Conservation (phyloP, 2,888 invertebrate species). For the Nomada lathburiana region DNA sequence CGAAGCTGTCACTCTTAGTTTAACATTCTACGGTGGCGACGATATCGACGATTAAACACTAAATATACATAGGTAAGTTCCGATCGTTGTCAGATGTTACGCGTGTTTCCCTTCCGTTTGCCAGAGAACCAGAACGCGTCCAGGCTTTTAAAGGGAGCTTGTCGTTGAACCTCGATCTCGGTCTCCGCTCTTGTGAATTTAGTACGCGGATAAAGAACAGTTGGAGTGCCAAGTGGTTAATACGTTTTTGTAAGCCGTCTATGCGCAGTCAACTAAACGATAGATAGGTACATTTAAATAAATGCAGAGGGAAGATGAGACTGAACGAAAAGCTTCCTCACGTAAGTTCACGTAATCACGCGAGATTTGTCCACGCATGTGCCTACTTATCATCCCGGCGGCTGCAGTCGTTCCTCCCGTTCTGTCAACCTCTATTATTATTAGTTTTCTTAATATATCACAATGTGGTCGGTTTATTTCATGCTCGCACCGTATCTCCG, state of each 20-base stretch:
- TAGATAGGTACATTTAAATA: not conserved
- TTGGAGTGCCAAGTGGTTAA: not conserved
- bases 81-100: conserved; percentile 78
- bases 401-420: not conserved
- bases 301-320: not conserved
- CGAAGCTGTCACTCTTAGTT: conserved; percentile 74
- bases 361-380: not conserved
- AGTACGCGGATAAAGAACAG: not conserved
- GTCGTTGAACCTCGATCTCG: conserved; percentile 23
- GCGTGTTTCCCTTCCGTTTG: conserved; percentile 44
- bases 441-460: conserved; percentile 75
- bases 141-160: conserved; percentile 26
- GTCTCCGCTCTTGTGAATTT: not conserved
- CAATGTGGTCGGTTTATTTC: conserved; percentile 77
- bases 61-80: conserved; percentile 72
- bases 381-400: conserved; percentile 10
- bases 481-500: conserved; percentile 43
- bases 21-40: conserved; percentile 71
- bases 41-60: conserved; percentile 73
- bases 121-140: conserved; percentile 49
- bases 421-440: conserved; percentile 35
- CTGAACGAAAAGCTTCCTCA: conserved; percentile 8
- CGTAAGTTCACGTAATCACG: conserved; percentile 10
- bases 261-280: not conserved
- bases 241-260: not conserved